Conservation (phyloP, 2,797 vertebrate genomes). For the Onychomys leucogaster region DNA sequence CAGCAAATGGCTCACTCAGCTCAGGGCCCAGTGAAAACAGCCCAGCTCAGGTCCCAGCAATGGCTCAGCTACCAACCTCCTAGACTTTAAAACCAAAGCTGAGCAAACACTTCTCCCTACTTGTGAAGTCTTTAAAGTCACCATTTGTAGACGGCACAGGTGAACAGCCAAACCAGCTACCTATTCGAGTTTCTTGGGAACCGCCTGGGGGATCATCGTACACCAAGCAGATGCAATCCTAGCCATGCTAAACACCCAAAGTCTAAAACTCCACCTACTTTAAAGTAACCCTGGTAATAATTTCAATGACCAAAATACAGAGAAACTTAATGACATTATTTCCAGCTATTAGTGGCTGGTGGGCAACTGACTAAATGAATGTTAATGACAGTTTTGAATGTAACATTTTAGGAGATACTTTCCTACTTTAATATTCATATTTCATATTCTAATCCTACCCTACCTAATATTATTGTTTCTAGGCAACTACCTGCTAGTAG, state of each 20-base stretch:
- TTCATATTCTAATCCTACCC: not conserved
- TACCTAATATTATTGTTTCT: not conserved
- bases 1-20: not conserved
- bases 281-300: conserved; percentile 19
- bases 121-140: not conserved
- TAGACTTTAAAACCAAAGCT: not conserved
- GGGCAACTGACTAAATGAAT: not conserved
- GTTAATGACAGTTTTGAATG: not conserved
- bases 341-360: not conserved
- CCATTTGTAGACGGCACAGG: not conserved
- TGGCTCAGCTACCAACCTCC: not conserved
- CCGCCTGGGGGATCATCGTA: not conserved
- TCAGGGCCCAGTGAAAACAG: not conserved
- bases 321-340: conserved; percentile 1
- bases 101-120: conserved; percentile 1
- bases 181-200: not conserved
- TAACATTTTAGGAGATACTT: not conserved
- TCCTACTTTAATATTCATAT: conserved; percentile 31
- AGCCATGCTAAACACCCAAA: not conserved
- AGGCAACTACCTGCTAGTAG: not conserved
- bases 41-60: not conserved
- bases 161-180: conserved; percentile 38
- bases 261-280: not conserved
- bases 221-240: not conserved
- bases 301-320: conserved; percentile 24